Evolutionary conservation across 2,113 vertebrate genomes (phyloP).

Genomic region (Xyliphius kryptos): DNA sequence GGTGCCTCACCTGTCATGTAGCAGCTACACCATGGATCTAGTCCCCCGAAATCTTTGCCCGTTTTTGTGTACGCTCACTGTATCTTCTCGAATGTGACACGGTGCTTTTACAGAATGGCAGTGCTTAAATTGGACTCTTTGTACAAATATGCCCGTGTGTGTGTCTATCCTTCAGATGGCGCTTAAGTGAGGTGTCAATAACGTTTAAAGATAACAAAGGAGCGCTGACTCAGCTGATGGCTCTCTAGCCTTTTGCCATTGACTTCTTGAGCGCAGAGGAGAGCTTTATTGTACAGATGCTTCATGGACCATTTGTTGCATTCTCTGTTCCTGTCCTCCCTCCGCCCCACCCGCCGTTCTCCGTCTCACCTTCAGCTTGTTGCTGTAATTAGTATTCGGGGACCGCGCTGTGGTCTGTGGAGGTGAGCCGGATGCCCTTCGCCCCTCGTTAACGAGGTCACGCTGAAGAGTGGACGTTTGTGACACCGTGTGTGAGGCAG

Average conservation of each 20-base stretch:
- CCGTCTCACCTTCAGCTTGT: slow-evolving; percentile 43
- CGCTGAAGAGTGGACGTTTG: slow-evolving; percentile 43
- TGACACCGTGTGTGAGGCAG: slow-evolving; percentile 39
- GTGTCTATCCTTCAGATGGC: slow-evolving; percentile 32
- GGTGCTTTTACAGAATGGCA: slow-evolving; percentile 13
- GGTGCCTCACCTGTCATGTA: too few relatives aligned
- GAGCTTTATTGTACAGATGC: slow-evolving; percentile 32
- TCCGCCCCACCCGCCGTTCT: slow-evolving; percentile 24
- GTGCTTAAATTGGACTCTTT: slow-evolving; percentile 21
- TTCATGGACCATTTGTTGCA: slow-evolving; percentile 36
- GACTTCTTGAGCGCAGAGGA: slow-evolving; percentile 33
- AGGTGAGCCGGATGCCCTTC: slow-evolving; percentile 40
- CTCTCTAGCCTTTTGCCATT: slow-evolving; percentile 28
- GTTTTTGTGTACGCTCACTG: slow-evolving; percentile 9
- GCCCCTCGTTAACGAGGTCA: slow-evolving; percentile 51
- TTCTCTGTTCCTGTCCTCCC: neutral
- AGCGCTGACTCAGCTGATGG: slow-evolving; percentile 17
- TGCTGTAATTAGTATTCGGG: slow-evolving; percentile 47
- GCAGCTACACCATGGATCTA: too few relatives aligned
- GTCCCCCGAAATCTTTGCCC: neutral
- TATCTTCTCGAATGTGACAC: slow-evolving; percentile 2
- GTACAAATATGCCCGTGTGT: slow-evolving; percentile 32
- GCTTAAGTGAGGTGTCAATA: slow-evolving; percentile 44
- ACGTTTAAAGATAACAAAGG: slow-evolving; percentile 43
- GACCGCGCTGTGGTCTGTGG: slow-evolving; percentile 42